A percentile compares a stretch with the other conserved stretches of the same genome.
Conservation (phyloP, 2,888 invertebrate species). For the Drosophila melanosoma region DNA sequence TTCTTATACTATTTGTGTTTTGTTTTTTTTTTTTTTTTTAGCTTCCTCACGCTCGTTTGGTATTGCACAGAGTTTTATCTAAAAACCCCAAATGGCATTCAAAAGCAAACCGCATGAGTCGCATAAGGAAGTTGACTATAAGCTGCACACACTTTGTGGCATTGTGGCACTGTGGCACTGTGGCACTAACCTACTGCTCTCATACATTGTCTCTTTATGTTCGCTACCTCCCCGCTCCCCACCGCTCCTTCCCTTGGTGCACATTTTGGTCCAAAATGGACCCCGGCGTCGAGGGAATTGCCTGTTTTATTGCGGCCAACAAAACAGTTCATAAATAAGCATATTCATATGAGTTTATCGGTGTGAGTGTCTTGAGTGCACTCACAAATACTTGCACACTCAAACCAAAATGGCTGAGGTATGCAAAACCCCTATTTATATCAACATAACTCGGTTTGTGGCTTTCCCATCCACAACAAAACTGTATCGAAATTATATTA, state of each 20-base stretch:
- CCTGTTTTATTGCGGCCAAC: conserved; percentile 73
- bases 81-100: conserved; percentile 74
- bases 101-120: conserved; percentile 71
- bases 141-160: conserved; percentile 18
- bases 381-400: conserved; percentile 1
- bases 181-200: conserved; percentile 54
- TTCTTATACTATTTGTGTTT: not conserved
- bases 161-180: conserved; percentile 15
- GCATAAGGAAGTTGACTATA: conserved; percentile 55
- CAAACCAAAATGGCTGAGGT: conserved; percentile 14
- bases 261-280: conserved; percentile 46
- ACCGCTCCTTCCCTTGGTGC: not conserved
- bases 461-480: conserved; percentile 14
- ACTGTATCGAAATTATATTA: conserved; percentile 47
- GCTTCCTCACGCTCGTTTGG: conserved; percentile 47
- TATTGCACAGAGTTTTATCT: conserved; percentile 65
- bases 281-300: conserved; percentile 47
- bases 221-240: not conserved
- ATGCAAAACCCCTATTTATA: conserved; percentile 58
- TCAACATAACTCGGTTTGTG: conserved; percentile 60
- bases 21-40: conserved; percentile 19
- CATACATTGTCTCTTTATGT: conserved; percentile 58
- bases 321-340: conserved; percentile 75
- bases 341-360: conserved; percentile 28
- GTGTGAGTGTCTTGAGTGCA: conserved; percentile 17